Evolutionary conservation across 2,797 vertebrate genomes (phyloP).

Genomic region (Bradypodion ventrale): DNA sequence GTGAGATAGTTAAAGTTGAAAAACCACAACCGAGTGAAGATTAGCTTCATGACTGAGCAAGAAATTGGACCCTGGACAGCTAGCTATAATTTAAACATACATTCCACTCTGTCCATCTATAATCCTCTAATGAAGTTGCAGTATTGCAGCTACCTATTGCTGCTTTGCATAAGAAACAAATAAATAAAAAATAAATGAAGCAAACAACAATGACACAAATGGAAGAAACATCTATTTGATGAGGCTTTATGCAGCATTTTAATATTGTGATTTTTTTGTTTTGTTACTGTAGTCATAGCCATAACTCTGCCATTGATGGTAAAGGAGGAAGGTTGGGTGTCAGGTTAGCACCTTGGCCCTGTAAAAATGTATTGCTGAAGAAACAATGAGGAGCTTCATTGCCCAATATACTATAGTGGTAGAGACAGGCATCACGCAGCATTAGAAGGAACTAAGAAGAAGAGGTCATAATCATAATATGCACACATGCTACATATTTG

Average conservation of each 20-base stretch:
- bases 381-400: no score
- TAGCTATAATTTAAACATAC: neutral
- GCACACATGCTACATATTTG: neutral
- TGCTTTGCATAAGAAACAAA: neutral
- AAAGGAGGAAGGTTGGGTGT: no score
- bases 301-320: no score
- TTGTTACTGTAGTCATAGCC: neutral
- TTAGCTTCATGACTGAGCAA: neutral
- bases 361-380: no score
- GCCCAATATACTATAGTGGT: no score
- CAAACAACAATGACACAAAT: neutral
- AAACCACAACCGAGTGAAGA: neutral
- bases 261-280: neutral
- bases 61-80: neutral
- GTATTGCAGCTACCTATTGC: neutral
- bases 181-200: neutral
- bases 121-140: no score
- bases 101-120: neutral
- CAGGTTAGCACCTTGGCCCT: no score
- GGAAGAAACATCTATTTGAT: neutral
- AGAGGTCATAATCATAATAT: no score
- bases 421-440: no score
- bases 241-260: neutral
- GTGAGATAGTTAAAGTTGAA: neutral
- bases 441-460: no score